phyloP scores from a whole-genome alignment of 2,797 vertebrate genomes.

The Margarornis squamiger region DNA sequence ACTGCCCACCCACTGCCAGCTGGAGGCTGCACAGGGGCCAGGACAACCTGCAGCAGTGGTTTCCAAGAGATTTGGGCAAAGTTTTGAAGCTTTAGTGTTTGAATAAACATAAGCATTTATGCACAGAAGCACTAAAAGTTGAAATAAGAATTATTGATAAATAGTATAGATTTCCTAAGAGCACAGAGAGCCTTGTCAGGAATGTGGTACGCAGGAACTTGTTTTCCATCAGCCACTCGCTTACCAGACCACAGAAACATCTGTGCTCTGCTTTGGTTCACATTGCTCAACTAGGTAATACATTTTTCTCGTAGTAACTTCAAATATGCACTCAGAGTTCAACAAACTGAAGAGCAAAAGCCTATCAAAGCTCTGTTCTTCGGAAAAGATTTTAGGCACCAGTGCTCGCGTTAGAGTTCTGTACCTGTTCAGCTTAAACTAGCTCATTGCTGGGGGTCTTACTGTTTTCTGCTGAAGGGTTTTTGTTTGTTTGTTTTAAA shows the following conservation, averaged over 20 bases:
- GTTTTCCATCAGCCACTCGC: neutral
- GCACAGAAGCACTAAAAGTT: neutral
- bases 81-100: fast-evolving
- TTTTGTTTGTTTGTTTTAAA: neutral
- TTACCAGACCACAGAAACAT: neutral
- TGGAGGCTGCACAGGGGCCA: neutral
- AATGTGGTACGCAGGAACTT: neutral
- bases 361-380: neutral
- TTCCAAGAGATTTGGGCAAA: fast-evolving
- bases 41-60: fast-evolving
- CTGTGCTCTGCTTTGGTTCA: neutral
- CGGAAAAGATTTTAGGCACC: neutral
- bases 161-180: neutral
- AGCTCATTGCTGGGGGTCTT: too few relatives aligned
- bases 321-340: neutral
- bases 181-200: neutral
- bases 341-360: neutral
- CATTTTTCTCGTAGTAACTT: neutral
- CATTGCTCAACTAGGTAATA: fast-evolving
- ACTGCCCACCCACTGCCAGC: neutral
- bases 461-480: neutral
- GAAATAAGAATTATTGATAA: neutral
- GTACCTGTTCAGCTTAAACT: neutral
- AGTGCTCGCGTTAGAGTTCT: fast-evolving
- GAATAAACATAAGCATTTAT: too few relatives aligned